Base-by-base conservation (phyloP, 1,140 invertebrate genomes). In the Diabrotica undecimpunctata region DNA sequence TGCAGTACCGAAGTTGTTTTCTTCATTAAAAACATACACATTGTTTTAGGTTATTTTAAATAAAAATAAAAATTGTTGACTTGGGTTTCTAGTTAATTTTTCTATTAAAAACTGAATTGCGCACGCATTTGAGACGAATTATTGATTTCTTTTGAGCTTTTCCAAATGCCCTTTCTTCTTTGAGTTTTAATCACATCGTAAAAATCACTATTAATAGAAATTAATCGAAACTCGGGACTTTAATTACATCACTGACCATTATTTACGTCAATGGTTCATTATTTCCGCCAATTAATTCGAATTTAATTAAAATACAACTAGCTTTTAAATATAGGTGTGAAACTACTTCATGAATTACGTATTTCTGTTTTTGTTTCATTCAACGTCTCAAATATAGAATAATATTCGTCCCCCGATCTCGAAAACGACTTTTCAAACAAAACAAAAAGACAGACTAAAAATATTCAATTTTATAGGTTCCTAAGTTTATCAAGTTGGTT, bases 141-240 rank as follows among this genome's bases (percentile, higher is more conserved):
- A 60, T 60, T 60, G 58, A 60, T 60, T 51, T 41, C 10, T 60
- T 58, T 58, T 36, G n/a, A 60, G 46, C 25, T 39, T 50, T 57
- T 57, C 25, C 11, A 57, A 37, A 46, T 60, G 58, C 39, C 39
- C 39, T 41, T 12, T 39, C 10, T n/a, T 46, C 58, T 14, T 60
- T 5, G 13, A 41, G 35, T 12, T n/a, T n/a, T 12, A 38, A 13
- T 38, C 13, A 13, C 38, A 13, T 11, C 8, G 39, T 60, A 36
- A 60, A 60, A 60, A 50, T 13, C n/a, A 8, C 58, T 50, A 46
- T 60, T 60, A 39, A 50, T 60, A 50, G 38, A 50, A 46, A 14
- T 50, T 51, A 13, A 25, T 14, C 39, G 25, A 60, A 46, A 39
- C 25, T n/a, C 13, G 14, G 10, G 39, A 60, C 12, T 50, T 11